phyloP scores from a whole-genome alignment of 2,113 vertebrate genomes.

The Copsychus sechellarum region DNA sequence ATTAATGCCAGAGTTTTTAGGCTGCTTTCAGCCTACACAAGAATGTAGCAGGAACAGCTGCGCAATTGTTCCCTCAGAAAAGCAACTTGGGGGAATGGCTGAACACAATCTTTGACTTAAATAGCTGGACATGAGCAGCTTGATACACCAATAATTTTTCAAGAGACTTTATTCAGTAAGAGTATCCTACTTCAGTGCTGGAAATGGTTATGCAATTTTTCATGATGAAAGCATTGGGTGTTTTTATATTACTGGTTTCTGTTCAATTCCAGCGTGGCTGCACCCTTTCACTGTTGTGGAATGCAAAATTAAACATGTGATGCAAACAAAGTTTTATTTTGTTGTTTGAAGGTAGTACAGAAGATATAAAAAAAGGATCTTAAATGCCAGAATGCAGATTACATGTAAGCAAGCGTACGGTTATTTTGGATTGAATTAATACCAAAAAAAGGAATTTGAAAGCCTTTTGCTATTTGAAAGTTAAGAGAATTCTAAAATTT shows the following conservation, averaged over 20 bases:
- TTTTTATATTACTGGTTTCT: neutral
- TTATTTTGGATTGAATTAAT: neutral
- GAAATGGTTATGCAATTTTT: conserved; percentile 10
- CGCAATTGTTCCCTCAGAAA: conserved; percentile 1
- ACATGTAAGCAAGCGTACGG: neutral
- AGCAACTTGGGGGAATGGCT: neutral
- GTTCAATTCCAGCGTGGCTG: neutral
- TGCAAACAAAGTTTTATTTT: conserved; percentile 15
- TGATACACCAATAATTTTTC: neutral
- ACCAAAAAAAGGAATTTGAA: neutral
- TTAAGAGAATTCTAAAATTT: conserved; percentile 18
- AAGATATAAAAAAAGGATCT: neutral
- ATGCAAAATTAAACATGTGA: conserved; percentile 17
- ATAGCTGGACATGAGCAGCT: neutral
- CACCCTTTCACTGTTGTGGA: neutral
- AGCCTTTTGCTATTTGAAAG: neutral
- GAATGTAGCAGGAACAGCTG: conserved; percentile 59
- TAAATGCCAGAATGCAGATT: neutral
- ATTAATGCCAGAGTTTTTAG: conserved; percentile 18
- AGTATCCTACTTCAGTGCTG: neutral
- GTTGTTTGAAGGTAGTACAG: neutral
- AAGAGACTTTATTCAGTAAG: neutral
- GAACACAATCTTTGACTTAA: conserved; percentile 18
- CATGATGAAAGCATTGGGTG: neutral
- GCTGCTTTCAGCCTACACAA: conserved; percentile 32